phyloP scores from a whole-genome alignment of 2,113 vertebrate species.

The Ceyx margarethae region DNA sequence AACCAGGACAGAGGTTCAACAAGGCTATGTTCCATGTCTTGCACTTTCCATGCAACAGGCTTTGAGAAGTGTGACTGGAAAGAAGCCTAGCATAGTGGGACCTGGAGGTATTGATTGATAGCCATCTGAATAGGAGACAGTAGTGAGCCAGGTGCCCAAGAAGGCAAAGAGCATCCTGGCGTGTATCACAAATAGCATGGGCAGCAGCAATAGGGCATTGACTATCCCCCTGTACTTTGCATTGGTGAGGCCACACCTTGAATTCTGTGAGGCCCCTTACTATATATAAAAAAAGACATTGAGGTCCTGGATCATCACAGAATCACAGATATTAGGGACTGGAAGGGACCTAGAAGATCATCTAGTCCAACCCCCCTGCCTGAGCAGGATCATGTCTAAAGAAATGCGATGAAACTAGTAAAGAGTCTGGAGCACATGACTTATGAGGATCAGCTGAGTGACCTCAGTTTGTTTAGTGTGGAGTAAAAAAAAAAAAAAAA shows the following conservation, averaged over 20 bases:
- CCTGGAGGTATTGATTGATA: too few relatives aligned
- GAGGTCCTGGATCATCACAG: not conserved
- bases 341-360: too few relatives aligned
- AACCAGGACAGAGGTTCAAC: too few relatives aligned
- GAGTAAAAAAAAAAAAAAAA: not conserved
- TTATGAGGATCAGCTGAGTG: not conserved
- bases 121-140: too few relatives aligned
- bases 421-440: not conserved
- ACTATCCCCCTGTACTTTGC: not conserved
- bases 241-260: not conserved
- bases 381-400: not conserved
- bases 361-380: too few relatives aligned
- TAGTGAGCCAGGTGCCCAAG: too few relatives aligned
- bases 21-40: too few relatives aligned
- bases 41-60: too few relatives aligned
- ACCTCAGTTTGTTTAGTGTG: not conserved
- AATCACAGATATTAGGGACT: too few relatives aligned
- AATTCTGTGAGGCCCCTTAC: not conserved
- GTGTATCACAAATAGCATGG: not conserved
- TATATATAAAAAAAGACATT: not conserved
- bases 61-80: too few relatives aligned
- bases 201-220: not conserved
- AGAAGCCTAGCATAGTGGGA: too few relatives aligned
- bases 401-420: not conserved
- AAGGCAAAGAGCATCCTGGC: too few relatives aligned